Evolutionary conservation across 1,140 invertebrate genomes (phyloP).

Genomic region (Bombus fervidus): DNA sequence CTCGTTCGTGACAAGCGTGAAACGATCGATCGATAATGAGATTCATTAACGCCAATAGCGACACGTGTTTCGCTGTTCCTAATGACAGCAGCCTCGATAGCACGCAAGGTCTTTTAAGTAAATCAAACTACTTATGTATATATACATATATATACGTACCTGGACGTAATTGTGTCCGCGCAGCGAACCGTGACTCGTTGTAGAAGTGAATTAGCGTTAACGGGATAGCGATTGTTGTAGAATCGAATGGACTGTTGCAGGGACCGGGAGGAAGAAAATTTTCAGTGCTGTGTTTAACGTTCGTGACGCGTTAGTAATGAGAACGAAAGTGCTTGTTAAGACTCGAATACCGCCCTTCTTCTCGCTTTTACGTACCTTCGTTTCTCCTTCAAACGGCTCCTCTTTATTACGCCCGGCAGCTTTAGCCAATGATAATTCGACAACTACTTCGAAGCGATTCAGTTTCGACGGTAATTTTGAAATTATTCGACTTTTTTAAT

Average conservation of each 20-base stretch:
- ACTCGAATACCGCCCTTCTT: background rate
- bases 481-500: background rate
- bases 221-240: constrained; percentile 27
- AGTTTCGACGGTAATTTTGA: background rate
- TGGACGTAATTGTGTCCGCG: constrained; percentile 27
- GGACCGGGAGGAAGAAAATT: background rate
- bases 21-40: background rate
- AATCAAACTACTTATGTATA: constrained; percentile 9
- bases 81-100: too few species aligned
- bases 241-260: constrained; percentile 21
- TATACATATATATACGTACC: background rate
- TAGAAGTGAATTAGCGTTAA: constrained; percentile 30
- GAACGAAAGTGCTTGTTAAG: background rate
- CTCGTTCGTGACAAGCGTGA: background rate
- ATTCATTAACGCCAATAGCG: background rate
- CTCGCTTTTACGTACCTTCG: background rate
- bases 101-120: background rate
- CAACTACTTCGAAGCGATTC: background rate
- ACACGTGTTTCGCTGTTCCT: background rate
- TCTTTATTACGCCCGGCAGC: background rate
- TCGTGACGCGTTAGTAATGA: constrained; percentile 1
- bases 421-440: background rate
- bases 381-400: background rate
- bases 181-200: constrained; percentile 20
- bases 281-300: constrained; percentile 1